phyloP scores from a whole-genome alignment of 2,797 vertebrate species.

The Micropoecilia bifurca region DNA sequence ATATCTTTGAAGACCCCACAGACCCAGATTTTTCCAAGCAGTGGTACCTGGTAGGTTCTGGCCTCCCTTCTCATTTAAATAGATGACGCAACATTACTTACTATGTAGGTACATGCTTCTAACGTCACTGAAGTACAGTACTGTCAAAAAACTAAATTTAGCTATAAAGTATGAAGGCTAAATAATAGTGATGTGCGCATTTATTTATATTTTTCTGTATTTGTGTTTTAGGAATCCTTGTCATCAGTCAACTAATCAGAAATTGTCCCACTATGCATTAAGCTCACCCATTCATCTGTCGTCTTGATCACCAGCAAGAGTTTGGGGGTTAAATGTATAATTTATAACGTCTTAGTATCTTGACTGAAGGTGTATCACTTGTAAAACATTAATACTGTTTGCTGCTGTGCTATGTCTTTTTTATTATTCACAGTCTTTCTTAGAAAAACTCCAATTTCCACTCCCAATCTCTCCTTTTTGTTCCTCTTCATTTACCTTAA shows the following conservation, averaged over 20 bases:
- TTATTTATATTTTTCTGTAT: background rate
- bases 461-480: constrained; percentile 32
- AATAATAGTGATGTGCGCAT: background rate
- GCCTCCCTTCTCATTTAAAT: constrained; percentile 14
- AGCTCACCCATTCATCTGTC: constrained; percentile 5
- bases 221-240: constrained; percentile 19
- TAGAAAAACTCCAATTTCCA: constrained; percentile 45
- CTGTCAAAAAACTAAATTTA: constrained; percentile 6
- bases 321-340: constrained; percentile 19
- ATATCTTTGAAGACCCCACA: constrained; percentile 87
- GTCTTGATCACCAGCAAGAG: constrained; percentile 5
- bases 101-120: background rate
- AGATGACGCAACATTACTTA: background rate
- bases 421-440: constrained; percentile 36
- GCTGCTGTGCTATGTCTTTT: constrained; percentile 19
- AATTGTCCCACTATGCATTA: constrained; percentile 24
- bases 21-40: constrained; percentile 94
- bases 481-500: constrained; percentile 27
- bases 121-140: background rate
- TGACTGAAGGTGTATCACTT: constrained; percentile 42
- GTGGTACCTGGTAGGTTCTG: constrained; percentile 93
- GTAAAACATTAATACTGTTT: constrained; percentile 38
- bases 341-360: constrained; percentile 5
- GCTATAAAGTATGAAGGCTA: background rate
- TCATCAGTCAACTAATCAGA: constrained; percentile 36